Evolutionary conservation across 2,113 vertebrate species (phyloP), one percentile per base, ranked within the genome.

Genomic region (Cyphomyrus discorhynchus): DNA sequence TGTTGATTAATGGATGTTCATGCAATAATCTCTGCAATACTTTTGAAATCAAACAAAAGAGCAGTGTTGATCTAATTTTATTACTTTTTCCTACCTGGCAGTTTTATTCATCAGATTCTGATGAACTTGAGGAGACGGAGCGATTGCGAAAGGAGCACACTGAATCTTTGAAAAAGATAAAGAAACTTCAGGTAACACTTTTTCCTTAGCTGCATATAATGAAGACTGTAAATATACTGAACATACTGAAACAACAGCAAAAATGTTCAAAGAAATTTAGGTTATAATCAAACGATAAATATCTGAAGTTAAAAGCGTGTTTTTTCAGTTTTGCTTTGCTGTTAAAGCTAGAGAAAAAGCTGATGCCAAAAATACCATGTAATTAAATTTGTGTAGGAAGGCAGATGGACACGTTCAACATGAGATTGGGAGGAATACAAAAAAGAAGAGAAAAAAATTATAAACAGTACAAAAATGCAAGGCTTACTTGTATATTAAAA

Each of bases 91-190:
- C 17, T 39, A 15, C 74, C 31, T 39, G 74, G 74, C 35, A 97
- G 97, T 92, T 93, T 84, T 94, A 94, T 3, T 93, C 93, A 91
- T 95, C 93, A 50, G 96, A 96, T 92, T 95, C 95, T 27, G 94
- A 95, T 91, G 96, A 97, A 91, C 92, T 92, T 88, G 95, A 96
- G 89, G 97, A 97, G 58, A 91, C 97, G 93, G 97, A 97, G 92
- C 92, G 90, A 88, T 94, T 98, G 90, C 96, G 94, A 92, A 95
- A 92, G 92, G 97, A 98, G 90, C 96, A 96, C 93, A 95, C 96
- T 85, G 95, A 97, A 82, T 96, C 97, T 90, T 94, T 98, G 90
- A 95, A 94, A 93, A 96, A 98, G 94, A 95, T 97, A 0, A 94
- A 94, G 91, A 93, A 92, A 92, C 94, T 98, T 87, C 98, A 98